These are phyloP conservation scores for Calephelis nemesis DNA, from an alignment of 1,140 invertebrate genomes.

Conservation along the genomic window DNA sequence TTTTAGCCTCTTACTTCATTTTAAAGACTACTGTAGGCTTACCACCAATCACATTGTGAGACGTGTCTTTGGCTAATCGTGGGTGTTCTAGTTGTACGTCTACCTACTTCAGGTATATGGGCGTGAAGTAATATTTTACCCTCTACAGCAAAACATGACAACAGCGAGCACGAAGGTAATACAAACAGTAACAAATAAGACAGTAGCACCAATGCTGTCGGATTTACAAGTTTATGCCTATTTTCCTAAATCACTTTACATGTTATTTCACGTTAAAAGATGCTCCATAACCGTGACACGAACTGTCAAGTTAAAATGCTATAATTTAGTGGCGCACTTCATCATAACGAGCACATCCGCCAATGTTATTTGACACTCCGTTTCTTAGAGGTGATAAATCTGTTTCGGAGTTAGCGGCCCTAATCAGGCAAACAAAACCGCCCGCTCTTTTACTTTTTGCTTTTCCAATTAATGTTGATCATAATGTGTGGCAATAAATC, in stretches of 20 bases:
- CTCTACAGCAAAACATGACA: too few relatives aligned
- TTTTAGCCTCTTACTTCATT: too few relatives aligned
- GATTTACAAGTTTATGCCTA: background rate
- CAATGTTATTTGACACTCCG: constrained; percentile 60
- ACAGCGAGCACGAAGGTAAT: too few relatives aligned
- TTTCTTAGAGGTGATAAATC: constrained; percentile 65
- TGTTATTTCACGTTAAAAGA: constrained; percentile 10
- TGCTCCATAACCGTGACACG: constrained; percentile 51
- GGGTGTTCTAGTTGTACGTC: too few relatives aligned
- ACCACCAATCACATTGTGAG: too few relatives aligned
- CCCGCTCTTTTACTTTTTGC: constrained; percentile 49
- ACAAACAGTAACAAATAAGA: too few relatives aligned
- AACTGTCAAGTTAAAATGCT: constrained; percentile 73
- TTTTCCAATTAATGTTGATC: constrained; percentile 24
- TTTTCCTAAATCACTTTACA: background rate
- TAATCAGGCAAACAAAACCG: constrained; percentile 70
- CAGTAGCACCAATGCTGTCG: too few relatives aligned
- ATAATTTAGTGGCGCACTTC: constrained; percentile 68
- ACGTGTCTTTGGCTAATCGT: too few relatives aligned
- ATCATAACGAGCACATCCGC: constrained; percentile 57
- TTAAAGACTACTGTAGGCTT: too few relatives aligned
- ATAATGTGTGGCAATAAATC: background rate
- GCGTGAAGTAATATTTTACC: too few relatives aligned
- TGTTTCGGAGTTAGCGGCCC: constrained; percentile 46
- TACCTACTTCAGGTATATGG: too few relatives aligned